phyloP scores from a whole-genome alignment of 2,888 invertebrate genomes.

The Heliothis peltigera region DNA sequence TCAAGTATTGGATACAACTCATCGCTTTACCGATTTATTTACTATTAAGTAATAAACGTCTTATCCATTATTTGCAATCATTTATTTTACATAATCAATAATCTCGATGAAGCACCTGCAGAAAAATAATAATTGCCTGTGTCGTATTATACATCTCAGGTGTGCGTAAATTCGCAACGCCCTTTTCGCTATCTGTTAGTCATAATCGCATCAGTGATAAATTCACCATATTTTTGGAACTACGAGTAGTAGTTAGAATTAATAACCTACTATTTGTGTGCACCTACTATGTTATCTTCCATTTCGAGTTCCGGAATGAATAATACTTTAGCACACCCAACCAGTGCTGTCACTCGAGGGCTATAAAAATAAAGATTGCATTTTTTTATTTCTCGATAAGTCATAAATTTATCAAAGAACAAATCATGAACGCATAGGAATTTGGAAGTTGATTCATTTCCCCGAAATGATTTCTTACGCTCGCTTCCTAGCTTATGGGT shows the following conservation, averaged over 20 bases:
- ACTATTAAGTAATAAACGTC: slow-evolving; percentile 10
- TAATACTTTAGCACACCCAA: slow-evolving; percentile 40
- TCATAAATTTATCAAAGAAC: slow-evolving; percentile 47
- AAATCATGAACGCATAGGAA: slow-evolving; percentile 21
- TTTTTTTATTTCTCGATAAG: slow-evolving; percentile 28
- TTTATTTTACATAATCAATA: slow-evolving; percentile 12
- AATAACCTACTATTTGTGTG: neutral
- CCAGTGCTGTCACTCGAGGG: slow-evolving; percentile 12
- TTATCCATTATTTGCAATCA: slow-evolving; percentile 11
- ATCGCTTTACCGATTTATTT: slow-evolving; percentile 1
- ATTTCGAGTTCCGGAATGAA: slow-evolving; percentile 48
- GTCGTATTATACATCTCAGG: neutral
- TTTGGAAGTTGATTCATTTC: slow-evolving; percentile 17
- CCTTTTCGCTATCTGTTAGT: slow-evolving; percentile 27
- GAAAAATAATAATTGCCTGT: slow-evolving; percentile 14
- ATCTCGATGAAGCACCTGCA: slow-evolving; percentile 18
- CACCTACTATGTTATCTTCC: neutral
- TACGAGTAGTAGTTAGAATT: slow-evolving; percentile 11
- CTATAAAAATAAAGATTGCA: slow-evolving; percentile 48
- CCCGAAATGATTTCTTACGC: slow-evolving; percentile 14
- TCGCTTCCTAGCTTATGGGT: neutral
- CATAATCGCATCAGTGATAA: slow-evolving; percentile 36
- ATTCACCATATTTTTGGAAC: slow-evolving; percentile 18
- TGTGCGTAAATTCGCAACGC: slow-evolving; percentile 16
- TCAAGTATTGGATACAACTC: too few relatives aligned